Conservation (phyloP, 2,888 invertebrate genomes). For the Esperia sulphurella region DNA sequence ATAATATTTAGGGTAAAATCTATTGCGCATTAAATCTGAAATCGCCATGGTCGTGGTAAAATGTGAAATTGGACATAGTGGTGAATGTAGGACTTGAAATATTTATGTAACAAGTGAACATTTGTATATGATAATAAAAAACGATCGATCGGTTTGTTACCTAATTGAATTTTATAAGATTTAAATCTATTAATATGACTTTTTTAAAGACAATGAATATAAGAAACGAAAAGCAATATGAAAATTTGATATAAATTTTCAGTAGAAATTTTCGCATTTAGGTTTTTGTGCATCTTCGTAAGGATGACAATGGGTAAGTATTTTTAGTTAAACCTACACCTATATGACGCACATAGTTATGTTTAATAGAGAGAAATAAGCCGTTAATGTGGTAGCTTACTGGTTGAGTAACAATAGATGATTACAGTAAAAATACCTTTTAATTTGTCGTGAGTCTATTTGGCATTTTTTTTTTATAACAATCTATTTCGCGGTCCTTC, state of each 20-base stretch:
- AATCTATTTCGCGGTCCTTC: too few relatives aligned
- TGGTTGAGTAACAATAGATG: too few relatives aligned
- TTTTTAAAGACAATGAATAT: neutral
- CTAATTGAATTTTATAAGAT: neutral
- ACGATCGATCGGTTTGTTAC: constrained; percentile 33
- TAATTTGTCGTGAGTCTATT: too few relatives aligned
- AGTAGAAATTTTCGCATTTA: constrained; percentile 6
- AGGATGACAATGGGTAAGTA: constrained; percentile 65
- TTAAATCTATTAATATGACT: constrained; percentile 6
- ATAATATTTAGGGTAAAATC: constrained; percentile 15
- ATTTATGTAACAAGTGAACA: constrained; percentile 7
- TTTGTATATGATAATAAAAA: constrained; percentile 20
- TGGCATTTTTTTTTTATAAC: too few relatives aligned
- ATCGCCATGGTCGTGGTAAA: constrained; percentile 13
- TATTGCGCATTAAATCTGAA: constrained; percentile 21
- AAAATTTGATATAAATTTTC: constrained; percentile 57
- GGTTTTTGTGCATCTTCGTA: constrained; percentile 7
- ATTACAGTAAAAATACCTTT: too few relatives aligned
- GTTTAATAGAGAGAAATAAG: too few relatives aligned
- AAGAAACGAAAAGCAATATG: constrained; percentile 30
- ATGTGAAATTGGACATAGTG: constrained; percentile 20
- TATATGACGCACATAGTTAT: too few relatives aligned
- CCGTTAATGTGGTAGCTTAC: too few relatives aligned
- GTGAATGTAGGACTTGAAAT: constrained; percentile 4
- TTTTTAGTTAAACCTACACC: neutral